Conservation (phyloP, 2,888 invertebrate genomes). For the Morinoia aosen region DNA sequence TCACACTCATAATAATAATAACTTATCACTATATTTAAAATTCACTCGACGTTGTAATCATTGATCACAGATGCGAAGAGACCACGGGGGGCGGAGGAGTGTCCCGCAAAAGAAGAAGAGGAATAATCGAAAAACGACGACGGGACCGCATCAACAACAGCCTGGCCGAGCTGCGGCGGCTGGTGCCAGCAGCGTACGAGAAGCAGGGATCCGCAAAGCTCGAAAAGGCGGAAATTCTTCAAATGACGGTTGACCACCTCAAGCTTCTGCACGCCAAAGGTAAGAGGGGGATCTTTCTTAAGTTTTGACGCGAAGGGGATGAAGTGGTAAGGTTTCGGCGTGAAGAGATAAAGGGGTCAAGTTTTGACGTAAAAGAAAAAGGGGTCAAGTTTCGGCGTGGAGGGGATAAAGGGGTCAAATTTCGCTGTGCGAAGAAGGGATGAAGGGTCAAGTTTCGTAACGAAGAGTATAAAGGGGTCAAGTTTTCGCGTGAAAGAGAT, state of each 20-base stretch:
- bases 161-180: conserved; percentile 88
- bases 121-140: conserved; percentile 96
- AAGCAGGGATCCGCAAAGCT: conserved; percentile 97
- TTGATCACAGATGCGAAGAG: conserved; percentile 27
- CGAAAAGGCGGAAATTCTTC: conserved; percentile 97
- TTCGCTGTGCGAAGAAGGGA: too few species aligned
- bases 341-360: too few species aligned
- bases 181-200: conserved; percentile 96
- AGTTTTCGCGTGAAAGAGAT: too few species aligned
- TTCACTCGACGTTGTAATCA: background rate
- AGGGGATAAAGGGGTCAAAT: too few species aligned
- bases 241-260: conserved; percentile 97
- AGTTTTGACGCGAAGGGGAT: too few species aligned
- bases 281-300: conserved; percentile 72
- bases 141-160: conserved; percentile 96
- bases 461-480: too few species aligned
- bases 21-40: background rate
- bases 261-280: conserved; percentile 95
- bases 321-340: too few species aligned
- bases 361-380: too few species aligned
- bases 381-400: too few species aligned
- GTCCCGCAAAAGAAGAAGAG: conserved; percentile 88
- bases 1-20: background rate
- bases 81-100: conserved; percentile 64
- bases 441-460: too few species aligned